These are phyloP conservation scores for Crotophaga sulcirostris DNA, from an alignment of 2,113 vertebrate species.

Conservation along the genomic window DNA sequence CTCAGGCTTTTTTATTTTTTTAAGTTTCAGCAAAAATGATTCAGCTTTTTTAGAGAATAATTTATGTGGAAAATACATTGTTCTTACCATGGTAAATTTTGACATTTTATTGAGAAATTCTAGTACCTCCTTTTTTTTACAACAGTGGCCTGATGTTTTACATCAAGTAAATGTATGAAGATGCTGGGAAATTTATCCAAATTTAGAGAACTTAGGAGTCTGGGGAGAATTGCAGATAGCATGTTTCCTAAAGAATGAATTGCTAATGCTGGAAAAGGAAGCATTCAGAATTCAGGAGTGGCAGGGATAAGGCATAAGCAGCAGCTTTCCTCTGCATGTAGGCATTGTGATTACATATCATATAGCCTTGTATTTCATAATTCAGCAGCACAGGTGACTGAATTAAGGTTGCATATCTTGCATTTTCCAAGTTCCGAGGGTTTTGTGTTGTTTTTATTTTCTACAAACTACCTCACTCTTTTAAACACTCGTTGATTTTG, in stretches of 20 bases:
- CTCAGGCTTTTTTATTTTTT: not conserved
- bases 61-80: not conserved
- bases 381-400: not conserved
- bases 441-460: not conserved
- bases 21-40: not conserved
- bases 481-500: not conserved
- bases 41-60: not conserved
- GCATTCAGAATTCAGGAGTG: not conserved
- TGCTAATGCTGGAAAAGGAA: constrained; percentile 3
- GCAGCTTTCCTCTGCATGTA: not conserved
- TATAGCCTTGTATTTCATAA: not conserved
- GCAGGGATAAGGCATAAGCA: not conserved
- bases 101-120: not conserved
- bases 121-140: not conserved
- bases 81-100: not conserved
- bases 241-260: not conserved
- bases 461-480: not conserved
- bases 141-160: not conserved
- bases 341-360: not conserved
- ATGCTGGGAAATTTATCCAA: not conserved
- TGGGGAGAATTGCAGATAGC: not conserved
- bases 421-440: not conserved
- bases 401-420: not conserved
- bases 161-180: not conserved
- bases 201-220: not conserved